Evolutionary conservation across 2,797 vertebrate genomes (phyloP), one percentile per base, ranked within the genome.

Genomic region (Enteromius argenteus): DNA sequence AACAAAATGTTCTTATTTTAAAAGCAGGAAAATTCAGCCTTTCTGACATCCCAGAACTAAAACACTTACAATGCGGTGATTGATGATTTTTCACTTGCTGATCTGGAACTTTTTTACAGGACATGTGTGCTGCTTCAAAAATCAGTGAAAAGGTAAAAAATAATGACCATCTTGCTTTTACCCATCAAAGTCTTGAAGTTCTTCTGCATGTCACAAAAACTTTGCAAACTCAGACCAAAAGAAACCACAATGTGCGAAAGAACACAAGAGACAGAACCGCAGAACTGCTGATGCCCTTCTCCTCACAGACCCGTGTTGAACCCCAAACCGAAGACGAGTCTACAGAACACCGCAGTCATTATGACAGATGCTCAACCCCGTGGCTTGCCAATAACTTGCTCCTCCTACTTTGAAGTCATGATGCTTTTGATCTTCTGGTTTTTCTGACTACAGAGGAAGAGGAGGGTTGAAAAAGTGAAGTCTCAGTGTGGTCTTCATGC

Each of bases 221-320:
- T 84, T 71, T 60, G 64, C 74, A 77, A 78, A 58, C 74, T 78
- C 39, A 46, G 51, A 44, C 64, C 23, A 68, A 67, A 21, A 62
- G 56, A 69, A 39, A 19, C 0, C 27, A 21, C 27, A 27, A 14
- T 76, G 46, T 62, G 74, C 21, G 30, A 78, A 77, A 78, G 23
- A 78, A 77, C 75, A 77, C 64, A 46, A 58, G 51, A 60, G 74
- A 71, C 62, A 69, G 19, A 42, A 51, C 6, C 46, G 64, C 74
- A 68, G 62, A 77, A 76, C n/a, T 84, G 82, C 82, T 78, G 82
- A 84, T 77, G 23, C 27, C n/a, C 62, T 44, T 69, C 62, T 46
- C 64, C 49, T 67, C 27, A n/a, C 5, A n/a, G 49, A 78, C 49
- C 39, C 13, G 8, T 21, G 32, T 14, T 58, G 62, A 83, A 44